These are phyloP conservation scores for Melangyna quadrimaculata DNA, from an alignment of 2,888 invertebrate genomes.

Conservation along the genomic window DNA sequence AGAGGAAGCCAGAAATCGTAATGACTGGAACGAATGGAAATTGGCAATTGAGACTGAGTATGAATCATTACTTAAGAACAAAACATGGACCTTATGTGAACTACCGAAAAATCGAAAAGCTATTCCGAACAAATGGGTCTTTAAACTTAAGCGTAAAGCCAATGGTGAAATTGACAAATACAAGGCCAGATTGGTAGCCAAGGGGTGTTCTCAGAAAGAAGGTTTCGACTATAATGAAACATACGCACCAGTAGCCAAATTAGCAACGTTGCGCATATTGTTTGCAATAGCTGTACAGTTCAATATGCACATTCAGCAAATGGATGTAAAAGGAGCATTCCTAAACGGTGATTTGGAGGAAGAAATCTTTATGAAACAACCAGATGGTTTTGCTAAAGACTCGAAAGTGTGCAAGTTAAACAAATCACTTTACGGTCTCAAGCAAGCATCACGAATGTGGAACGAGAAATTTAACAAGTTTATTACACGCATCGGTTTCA, in stretches of 20 bases:
- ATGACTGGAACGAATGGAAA: too few relatives aligned
- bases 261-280: too few relatives aligned
- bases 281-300: too few relatives aligned
- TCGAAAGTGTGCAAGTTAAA: constrained; percentile 37
- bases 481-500: not conserved
- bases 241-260: constrained; percentile 44
- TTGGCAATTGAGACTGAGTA: too few relatives aligned
- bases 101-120: constrained; percentile 15
- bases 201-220: constrained; percentile 32
- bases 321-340: constrained; percentile 41
- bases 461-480: not conserved
- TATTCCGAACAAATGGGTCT: constrained; percentile 35
- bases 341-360: constrained; percentile 10
- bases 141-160: constrained; percentile 21
- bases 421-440: constrained; percentile 44
- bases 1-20: too few relatives aligned
- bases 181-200: constrained; percentile 40
- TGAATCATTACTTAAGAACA: too few relatives aligned
- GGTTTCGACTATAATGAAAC: constrained; percentile 43
- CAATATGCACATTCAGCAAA: too few relatives aligned
- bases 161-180: constrained; percentile 34
- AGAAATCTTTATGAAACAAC: not conserved
- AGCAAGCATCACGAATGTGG: constrained; percentile 40
- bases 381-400: constrained; percentile 8
- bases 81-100: constrained; percentile 63